Conservation (phyloP, 2,113 vertebrate genomes). For the Noturus placidus region DNA sequence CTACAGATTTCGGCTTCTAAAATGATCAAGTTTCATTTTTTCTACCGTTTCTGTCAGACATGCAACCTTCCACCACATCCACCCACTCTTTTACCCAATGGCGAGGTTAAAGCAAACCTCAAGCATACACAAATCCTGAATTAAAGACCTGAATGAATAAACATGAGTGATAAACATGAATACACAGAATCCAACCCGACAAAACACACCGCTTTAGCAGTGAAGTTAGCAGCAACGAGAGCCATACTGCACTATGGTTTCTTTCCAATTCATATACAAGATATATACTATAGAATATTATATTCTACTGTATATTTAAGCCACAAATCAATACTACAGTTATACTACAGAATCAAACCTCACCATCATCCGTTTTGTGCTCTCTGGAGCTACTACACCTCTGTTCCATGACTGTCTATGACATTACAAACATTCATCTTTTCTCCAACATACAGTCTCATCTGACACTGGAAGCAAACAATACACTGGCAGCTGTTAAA, state of each 20-base stretch:
- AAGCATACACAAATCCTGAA: not conserved
- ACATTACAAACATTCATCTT: not conserved
- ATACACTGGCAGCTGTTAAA: not conserved
- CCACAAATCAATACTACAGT: not conserved
- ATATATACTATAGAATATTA: not conserved
- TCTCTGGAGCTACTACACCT: not conserved
- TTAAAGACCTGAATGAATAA: not conserved
- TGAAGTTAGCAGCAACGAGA: slow-evolving; percentile 14
- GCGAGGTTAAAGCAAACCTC: not conserved
- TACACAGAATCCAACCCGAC: not conserved
- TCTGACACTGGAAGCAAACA: not conserved
- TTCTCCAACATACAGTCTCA: not conserved
- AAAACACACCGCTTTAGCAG: not conserved
- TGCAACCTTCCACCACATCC: not conserved
- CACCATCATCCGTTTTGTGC: not conserved
- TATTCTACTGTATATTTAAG: not conserved
- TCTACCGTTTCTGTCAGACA: not conserved
- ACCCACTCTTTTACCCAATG: not conserved
- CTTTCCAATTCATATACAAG: not conserved
- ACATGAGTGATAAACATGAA: not conserved
- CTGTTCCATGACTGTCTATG: not conserved
- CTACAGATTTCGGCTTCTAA: not conserved
- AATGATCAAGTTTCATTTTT: not conserved
- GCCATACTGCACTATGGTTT: slow-evolving; percentile 25
- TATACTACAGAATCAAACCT: not conserved